Evolutionary conservation across 35 echinoderm and acorn worm genomes (phyloP), one percentile per base, ranked within the genome.

Genomic region (Heliocidaris erythrogramma): DNA sequence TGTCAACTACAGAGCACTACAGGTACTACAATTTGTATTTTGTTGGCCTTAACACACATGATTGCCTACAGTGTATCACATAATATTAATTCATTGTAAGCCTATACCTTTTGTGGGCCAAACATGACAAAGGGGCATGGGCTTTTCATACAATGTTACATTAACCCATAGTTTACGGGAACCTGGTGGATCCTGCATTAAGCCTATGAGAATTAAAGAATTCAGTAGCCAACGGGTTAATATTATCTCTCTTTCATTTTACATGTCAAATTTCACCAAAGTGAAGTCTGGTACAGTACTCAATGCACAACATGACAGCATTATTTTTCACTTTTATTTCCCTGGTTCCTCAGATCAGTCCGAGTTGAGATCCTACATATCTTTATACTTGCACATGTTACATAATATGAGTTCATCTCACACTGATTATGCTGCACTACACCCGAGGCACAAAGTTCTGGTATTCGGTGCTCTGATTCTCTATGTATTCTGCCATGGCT

Each of bases 401-500:
- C 65, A 32, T 89, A 1, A 1, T 84, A 89, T 5, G 87, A 48
- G 87, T 89, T 47, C 85, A 86, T 32, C 9, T 29, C 13, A 86
- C 85, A 42, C 31, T 18, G 65, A 78, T 27, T 78, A 47, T 7
- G 21, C 87, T 48, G 47, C 87, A 42, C 47, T 48, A 89, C 5
- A 50, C 91, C 3, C 91, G 91, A 59, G 91, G 48, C 27, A 92
- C 91, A 92, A 92, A 92, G 49, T 92, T 92, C 48, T 92, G 91
- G 49, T 92, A 92, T 59, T 92, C 91, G 21, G 91, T 92, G 47
- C 48, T 52, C 13, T 52, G 48, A 30, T 9, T 27, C 91, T 96
- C 93, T 29, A 96, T 48, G 56, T 96, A 94, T 21, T 96, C 93
- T 2, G 48, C 30, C 17, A 96, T 90, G 16, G 95, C 95, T 30